phyloP scores from a whole-genome alignment of 2,888 invertebrate genomes.

The Lepidochitona cinerea region DNA sequence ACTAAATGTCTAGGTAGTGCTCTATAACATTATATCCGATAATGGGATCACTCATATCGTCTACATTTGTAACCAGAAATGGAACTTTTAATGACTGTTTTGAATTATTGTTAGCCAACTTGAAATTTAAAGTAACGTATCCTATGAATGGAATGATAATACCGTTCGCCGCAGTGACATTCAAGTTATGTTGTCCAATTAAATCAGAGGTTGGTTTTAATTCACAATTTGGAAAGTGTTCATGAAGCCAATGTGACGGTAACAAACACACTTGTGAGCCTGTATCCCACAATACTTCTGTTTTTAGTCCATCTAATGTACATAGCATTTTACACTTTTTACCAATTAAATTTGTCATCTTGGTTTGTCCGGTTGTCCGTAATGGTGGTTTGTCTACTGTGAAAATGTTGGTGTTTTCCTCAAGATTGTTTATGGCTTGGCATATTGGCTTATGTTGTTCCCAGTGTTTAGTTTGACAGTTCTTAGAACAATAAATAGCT shows the following conservation, averaged over 20 bases:
- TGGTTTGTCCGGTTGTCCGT: too few species aligned
- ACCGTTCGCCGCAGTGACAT: background rate
- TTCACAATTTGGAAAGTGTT: background rate
- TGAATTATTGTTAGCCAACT: background rate
- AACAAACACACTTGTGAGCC: background rate
- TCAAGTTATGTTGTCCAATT: background rate
- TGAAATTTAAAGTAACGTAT: background rate
- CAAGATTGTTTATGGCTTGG: background rate
- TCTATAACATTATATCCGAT: background rate
- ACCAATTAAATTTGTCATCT: background rate
- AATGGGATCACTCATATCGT: background rate
- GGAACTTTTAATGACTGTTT: background rate
- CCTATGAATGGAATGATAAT: background rate
- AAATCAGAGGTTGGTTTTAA: background rate
- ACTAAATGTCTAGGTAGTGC: background rate
- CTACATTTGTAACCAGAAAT: background rate
- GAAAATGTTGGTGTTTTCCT: too few species aligned
- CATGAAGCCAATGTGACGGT: background rate
- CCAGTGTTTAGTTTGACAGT: too few species aligned
- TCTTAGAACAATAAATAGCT: too few species aligned
- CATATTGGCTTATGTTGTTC: too few species aligned
- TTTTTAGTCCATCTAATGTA: background rate
- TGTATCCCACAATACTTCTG: background rate
- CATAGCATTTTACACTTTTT: conserved; percentile 1
- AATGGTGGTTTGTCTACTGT: too few species aligned